Conservation (phyloP, 2,113 vertebrate species). For the Egretta garzetta region DNA sequence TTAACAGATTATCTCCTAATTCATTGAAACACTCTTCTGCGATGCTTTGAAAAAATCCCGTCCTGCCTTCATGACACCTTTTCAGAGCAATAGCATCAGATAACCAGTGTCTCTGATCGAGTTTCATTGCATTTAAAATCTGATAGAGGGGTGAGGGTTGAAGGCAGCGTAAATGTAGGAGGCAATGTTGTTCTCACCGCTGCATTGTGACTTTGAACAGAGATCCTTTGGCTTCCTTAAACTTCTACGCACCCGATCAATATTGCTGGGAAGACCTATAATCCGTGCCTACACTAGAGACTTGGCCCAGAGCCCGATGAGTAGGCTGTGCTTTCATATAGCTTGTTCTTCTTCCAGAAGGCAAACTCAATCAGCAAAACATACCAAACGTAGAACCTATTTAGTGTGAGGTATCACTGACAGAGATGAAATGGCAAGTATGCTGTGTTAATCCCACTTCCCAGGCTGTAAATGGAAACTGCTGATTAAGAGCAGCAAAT, state of each 20-base stretch:
- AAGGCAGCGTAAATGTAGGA: background rate
- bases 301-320: background rate
- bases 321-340: background rate
- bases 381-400: background rate
- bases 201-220: background rate
- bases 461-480: constrained; percentile 10
- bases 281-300: background rate
- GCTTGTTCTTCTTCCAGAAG: background rate
- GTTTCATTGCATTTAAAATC: background rate
- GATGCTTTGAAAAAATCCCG: background rate
- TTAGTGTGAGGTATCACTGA: background rate
- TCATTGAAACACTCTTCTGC: background rate
- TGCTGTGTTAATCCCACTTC: constrained; percentile 30
- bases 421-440: constrained; percentile 9
- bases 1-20: constrained; percentile 38
- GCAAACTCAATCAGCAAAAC: constrained; percentile 6
- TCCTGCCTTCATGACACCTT: background rate
- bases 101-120: background rate
- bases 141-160: background rate
- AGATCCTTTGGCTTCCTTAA: background rate
- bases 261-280: background rate
- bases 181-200: background rate
- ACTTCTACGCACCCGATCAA: background rate
- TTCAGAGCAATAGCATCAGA: background rate
- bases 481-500: constrained; percentile 52